A percentile compares a stretch with the other conserved stretches of the same genome.
phyloP scores from a whole-genome alignment of 2,888 invertebrate species.

The Amphimallon solstitiale region DNA sequence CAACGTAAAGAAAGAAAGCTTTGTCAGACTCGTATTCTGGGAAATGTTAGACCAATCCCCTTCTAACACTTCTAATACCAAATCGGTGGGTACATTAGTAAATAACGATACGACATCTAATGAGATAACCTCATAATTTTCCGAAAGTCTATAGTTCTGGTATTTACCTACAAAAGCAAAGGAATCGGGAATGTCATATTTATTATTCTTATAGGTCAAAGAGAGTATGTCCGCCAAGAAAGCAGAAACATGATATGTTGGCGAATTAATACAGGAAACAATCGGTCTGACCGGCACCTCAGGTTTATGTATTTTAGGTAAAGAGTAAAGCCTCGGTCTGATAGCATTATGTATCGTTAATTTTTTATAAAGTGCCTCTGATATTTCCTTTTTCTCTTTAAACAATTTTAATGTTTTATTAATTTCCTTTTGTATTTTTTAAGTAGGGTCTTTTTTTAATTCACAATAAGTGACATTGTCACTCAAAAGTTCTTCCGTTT shows the following conservation, averaged over 20 bases:
- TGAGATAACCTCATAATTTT: background rate
- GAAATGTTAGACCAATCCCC: no score
- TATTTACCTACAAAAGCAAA: background rate
- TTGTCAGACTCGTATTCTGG: no score
- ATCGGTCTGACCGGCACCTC: constrained; percentile 16
- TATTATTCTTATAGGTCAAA: background rate
- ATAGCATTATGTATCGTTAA: background rate
- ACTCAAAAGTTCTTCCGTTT: no score
- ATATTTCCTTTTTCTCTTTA: no score
- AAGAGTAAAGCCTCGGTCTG: constrained; percentile 7
- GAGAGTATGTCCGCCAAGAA: constrained; percentile 12
- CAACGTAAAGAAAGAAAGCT: no score
- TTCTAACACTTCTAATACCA: background rate
- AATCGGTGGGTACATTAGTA: background rate
- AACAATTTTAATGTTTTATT: no score
- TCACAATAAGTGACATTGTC: no score
- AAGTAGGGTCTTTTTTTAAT: no score
- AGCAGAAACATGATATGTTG: constrained; percentile 1
- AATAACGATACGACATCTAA: constrained; percentile 19
- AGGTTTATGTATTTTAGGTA: constrained; percentile 28
- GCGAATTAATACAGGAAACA: constrained; percentile 21
- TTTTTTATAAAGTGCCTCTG: background rate
- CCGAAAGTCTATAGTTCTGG: background rate
- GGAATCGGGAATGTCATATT: background rate
- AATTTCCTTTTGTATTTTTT: no score